Conservation (phyloP, 2,797 vertebrate species). For the Buphagus erythrorhynchus region DNA sequence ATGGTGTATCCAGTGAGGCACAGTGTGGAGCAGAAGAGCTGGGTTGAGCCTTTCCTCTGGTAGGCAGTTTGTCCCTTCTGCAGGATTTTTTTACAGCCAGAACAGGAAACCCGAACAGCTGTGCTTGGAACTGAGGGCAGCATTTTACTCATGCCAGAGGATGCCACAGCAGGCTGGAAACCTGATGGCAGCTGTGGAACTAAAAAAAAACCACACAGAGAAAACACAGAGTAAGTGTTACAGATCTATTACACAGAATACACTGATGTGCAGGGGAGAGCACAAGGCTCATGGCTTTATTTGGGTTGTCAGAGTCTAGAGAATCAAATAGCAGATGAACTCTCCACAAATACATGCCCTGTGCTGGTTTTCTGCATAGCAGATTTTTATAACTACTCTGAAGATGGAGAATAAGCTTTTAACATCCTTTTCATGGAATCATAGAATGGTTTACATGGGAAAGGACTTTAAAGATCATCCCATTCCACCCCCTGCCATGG, state of each 20-base stretch:
- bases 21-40: slow-evolving; percentile 94
- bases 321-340: neutral
- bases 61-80: slow-evolving; percentile 96
- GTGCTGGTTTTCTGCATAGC: neutral
- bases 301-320: neutral
- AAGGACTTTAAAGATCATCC: neutral
- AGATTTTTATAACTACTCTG: neutral
- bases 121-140: slow-evolving; percentile 79
- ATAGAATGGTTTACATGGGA: neutral
- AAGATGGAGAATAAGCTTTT: neutral
- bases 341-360: neutral
- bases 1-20: slow-evolving; percentile 94
- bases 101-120: slow-evolving; percentile 88
- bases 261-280: neutral
- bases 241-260: neutral
- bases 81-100: slow-evolving; percentile 91
- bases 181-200: slow-evolving; percentile 83
- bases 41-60: slow-evolving; percentile 93
- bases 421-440: neutral
- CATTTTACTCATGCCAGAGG: slow-evolving; percentile 83
- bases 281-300: neutral
- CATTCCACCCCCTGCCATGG: neutral
- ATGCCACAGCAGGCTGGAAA: slow-evolving; percentile 78
- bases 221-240: slow-evolving; percentile 57
- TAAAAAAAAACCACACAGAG: slow-evolving; percentile 48